Conservation (phyloP, 2,797 vertebrate species). For the Smutsia temminckii region DNA sequence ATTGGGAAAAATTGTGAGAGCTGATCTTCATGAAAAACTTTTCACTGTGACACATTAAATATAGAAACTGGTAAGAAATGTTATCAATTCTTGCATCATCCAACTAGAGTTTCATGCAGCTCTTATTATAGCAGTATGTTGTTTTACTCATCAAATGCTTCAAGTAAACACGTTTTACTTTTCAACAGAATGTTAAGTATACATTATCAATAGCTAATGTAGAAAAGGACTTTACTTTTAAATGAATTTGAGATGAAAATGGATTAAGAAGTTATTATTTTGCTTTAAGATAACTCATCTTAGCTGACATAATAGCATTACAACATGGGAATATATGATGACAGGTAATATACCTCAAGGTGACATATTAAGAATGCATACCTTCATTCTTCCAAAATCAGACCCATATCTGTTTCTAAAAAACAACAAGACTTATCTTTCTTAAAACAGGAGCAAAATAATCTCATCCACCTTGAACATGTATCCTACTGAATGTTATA, state of each 20-base stretch:
- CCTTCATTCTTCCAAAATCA: conserved; percentile 2
- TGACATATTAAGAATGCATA: neutral
- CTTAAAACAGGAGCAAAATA: conserved; percentile 31
- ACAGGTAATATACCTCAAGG: neutral
- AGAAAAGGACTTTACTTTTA: neutral
- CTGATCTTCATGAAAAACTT: conserved; percentile 87
- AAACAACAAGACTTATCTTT: conserved; percentile 24
- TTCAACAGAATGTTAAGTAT: conserved; percentile 46
- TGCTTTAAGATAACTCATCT: neutral
- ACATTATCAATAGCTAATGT: neutral
- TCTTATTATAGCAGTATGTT: conserved; percentile 51
- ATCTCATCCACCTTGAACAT: neutral
- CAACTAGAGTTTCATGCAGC: conserved; percentile 68
- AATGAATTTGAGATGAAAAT: neutral
- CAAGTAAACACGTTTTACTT: conserved; percentile 44
- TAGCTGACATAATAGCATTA: neutral
- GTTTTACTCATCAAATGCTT: conserved; percentile 79
- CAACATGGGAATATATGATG: neutral
- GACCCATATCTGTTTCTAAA: neutral
- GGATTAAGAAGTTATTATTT: neutral
- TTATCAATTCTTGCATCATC: conserved; percentile 71
- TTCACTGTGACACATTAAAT: conserved; percentile 89
- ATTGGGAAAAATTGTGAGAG: conserved; percentile 83
- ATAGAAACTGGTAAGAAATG: conserved; percentile 48
- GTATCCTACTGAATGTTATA: neutral